Base-by-base conservation (phyloP, 2,113 vertebrate species). In the Ophiodon elongatus region DNA sequence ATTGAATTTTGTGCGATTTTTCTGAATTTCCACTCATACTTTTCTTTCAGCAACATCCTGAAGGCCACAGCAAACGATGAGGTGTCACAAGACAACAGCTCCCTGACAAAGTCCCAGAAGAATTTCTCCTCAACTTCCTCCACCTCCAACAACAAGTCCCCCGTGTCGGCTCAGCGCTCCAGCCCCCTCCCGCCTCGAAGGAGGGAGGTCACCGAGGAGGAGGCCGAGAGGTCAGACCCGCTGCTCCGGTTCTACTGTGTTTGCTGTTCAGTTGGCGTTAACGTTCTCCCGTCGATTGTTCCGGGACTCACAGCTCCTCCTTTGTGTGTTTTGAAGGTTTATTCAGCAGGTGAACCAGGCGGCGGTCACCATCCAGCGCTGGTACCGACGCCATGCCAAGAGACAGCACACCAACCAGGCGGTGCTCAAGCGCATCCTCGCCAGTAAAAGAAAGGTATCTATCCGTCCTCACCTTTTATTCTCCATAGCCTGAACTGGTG, bases 261-360 rank as follows among this genome's bases (percentile, higher is more conserved):
- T 37, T 17, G 33, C 74, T 66, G 17, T 39, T 21, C 10, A 6
- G 0, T 5, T 33, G 1, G 3, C 25, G 60, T 31, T 29, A 0
- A 14, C 66, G 10, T 19, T 43, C 37, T 43, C 23, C 8, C 19
- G 10, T 35, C 25, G 4, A 1, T 52, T n/a, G 2, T 13, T 15
- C 9, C 33, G 41, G 37, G 43, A 29, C 74, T 85, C n/a, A 81
- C 6, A 8, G 33, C 21, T 0, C 15, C 10, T 68, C 11, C 65
- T 13, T 54, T 62, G 8, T 85, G 33, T 73, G 0, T 70, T 1
- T 9, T 75, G 1, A 87, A 99, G 98, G 95, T 99, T 97, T 57
- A 97, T 99, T 87, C 95, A 96, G 93, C 96, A 96, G 93, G 97
- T 99, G 87, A 98, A 97, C 93, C 91, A 92, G 45, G 97, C 98